Evolutionary conservation across 1,140 invertebrate species (phyloP).

Genomic region (Solen grandis): DNA sequence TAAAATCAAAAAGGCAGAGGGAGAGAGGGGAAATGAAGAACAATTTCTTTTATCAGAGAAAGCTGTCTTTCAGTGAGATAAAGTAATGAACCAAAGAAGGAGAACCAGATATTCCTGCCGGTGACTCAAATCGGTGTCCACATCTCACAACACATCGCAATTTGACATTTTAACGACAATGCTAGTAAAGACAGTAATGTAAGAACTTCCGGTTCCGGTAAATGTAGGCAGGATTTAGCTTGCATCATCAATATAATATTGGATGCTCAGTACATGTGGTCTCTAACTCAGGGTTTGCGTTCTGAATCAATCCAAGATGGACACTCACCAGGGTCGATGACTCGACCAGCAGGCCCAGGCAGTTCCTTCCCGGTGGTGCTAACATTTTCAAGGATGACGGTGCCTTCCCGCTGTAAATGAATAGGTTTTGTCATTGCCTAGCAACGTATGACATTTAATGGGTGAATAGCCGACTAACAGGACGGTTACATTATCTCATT

Average conservation of each 20-base stretch:
- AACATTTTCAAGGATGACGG: conserved; percentile 72
- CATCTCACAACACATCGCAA: too few relatives aligned
- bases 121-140: too few relatives aligned
- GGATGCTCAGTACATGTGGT: too few relatives aligned
- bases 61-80: too few relatives aligned
- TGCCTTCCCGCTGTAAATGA: conserved; percentile 64
- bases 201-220: neutral
- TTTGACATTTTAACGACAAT: neutral
- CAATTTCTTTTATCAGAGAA: too few relatives aligned
- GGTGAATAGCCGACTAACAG: neutral
- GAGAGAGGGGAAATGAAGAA: too few relatives aligned
- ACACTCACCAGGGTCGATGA: conserved; percentile 69
- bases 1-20: too few relatives aligned
- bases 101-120: too few relatives aligned
- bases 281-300: too few relatives aligned
- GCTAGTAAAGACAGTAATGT: neutral
- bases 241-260: too few relatives aligned
- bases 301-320: neutral
- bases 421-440: neutral
- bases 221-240: neutral
- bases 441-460: too few relatives aligned
- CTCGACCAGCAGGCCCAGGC: conserved; percentile 66
- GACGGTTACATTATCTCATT: neutral
- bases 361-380: conserved; percentile 65
- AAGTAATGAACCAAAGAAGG: too few relatives aligned